These are phyloP conservation scores for Syndactyla subalaris DNA, from an alignment of 2,797 vertebrate species.

Conservation along the genomic window DNA sequence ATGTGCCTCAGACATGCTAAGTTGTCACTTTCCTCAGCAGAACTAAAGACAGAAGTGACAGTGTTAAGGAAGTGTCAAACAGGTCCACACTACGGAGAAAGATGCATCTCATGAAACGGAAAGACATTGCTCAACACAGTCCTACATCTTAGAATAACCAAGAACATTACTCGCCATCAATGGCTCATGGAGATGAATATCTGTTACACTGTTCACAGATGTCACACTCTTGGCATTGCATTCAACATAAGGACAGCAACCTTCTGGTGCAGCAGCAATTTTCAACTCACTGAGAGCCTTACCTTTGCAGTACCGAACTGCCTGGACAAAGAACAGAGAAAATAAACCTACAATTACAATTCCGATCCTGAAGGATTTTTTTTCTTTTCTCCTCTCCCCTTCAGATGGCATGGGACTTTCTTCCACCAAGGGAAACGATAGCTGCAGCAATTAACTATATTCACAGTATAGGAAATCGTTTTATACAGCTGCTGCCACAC, in stretches of 20 bases:
- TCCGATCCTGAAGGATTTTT: neutral
- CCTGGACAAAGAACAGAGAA: neutral
- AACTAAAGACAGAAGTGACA: neutral
- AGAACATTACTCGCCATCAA: neutral
- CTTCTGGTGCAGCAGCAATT: neutral
- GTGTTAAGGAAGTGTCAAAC: neutral
- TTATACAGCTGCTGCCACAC: conserved; percentile 17
- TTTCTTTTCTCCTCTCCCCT: neutral
- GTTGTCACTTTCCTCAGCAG: neutral
- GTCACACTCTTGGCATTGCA: neutral
- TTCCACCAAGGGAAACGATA: neutral
- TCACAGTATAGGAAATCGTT: conserved; percentile 8
- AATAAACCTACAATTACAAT: neutral
- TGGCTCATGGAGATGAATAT: neutral
- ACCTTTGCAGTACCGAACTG: neutral
- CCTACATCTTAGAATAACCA: neutral
- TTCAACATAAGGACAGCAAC: neutral
- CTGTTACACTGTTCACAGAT: neutral
- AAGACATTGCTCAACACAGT: neutral
- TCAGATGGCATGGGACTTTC: neutral
- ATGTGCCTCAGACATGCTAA: neutral
- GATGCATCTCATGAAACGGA: neutral
- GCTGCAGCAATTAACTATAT: conserved; percentile 15
- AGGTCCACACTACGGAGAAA: neutral
- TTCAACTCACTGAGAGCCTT: neutral